Conservation (phyloP, 53 echinoderm and acorn worm species). For the Arbacia lixula region DNA sequence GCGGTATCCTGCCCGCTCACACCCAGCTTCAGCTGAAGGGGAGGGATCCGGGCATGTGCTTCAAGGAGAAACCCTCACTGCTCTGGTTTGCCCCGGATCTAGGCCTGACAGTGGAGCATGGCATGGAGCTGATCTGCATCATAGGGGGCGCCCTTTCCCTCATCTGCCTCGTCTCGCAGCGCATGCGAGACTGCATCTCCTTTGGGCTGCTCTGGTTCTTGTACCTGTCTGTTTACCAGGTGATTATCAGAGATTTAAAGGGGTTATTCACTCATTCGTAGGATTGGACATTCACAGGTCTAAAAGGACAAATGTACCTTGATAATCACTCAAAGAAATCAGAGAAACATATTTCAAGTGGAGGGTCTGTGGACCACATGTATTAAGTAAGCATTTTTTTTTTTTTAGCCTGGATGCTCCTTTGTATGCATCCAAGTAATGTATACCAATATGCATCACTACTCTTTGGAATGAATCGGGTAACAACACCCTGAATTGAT, state of each 20-base stretch:
- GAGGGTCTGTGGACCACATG: no score
- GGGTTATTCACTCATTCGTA: no score
- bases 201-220: conserved; percentile 88
- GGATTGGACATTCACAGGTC: no score
- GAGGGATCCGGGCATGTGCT: conserved; percentile 46
- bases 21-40: conserved; percentile 64
- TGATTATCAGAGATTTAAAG: neutral
- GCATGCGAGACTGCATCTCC: conserved; percentile 78
- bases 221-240: conserved; percentile 91
- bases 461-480: no score
- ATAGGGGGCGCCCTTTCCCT: conserved; percentile 69
- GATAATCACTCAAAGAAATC: no score
- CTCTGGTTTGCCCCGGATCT: conserved; percentile 79
- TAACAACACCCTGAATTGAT: no score
- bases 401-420: no score
- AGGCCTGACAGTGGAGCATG: conserved; percentile 72
- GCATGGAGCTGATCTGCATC: conserved; percentile 90
- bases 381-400: no score
- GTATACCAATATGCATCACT: no score
- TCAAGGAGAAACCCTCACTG: conserved; percentile 80
- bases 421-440: no score
- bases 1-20: conserved; percentile 82
- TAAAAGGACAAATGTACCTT: no score
- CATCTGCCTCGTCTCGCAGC: conserved; percentile 72
- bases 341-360: no score